Base-by-base conservation (phyloP, 1,140 invertebrate species). In the Cotesia typhae region DNA sequence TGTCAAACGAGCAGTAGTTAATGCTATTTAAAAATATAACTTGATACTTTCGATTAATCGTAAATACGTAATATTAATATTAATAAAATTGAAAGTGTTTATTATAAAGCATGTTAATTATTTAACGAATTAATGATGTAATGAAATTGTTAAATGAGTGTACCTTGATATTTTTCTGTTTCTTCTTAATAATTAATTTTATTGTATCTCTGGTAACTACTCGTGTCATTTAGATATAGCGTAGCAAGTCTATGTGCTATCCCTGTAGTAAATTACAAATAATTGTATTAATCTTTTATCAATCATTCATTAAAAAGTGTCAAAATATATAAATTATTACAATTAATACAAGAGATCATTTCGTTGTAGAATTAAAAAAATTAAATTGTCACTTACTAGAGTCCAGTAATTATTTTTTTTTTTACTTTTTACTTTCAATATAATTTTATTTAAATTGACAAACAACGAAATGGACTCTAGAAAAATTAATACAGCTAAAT, bases 81-180 rank as follows among this genome's bases (percentile, higher is more conserved):
- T 55, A 14, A 5, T 55, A 17, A 12, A n/a, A 55, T 35, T 68
- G 66, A 20, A 28, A 28, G 28, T 28, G 28, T 67, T 35, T 57
- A 57, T 68, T 28, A 55, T 57, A 55, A 36, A 57, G 14, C 37
- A 55, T 38, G 52, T 38, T 59, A 7, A 37, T n/a, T 51, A 71
- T 52, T 63, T 28, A 51, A 73, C 52, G 12, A n/a, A 36, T 64
- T 14, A 61, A 59, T 69, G 38, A 73, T 63, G 66, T 65, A 74
- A 63, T 67, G 64, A 71, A 68, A 66, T 64, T 70, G 67, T 77
- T 74, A 75, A 73, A 74, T 75, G 75, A 78, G 74, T 70, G 70
- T 70, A 70, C 68, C 51, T 71, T 28, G 53, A 17, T 52, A 5
- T 65, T n/a, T 5, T 51, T 6, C 61, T 12, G 53, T 65, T 14